Conservation (phyloP, 1,140 invertebrate species). For the Heliconius hewitsoni region DNA sequence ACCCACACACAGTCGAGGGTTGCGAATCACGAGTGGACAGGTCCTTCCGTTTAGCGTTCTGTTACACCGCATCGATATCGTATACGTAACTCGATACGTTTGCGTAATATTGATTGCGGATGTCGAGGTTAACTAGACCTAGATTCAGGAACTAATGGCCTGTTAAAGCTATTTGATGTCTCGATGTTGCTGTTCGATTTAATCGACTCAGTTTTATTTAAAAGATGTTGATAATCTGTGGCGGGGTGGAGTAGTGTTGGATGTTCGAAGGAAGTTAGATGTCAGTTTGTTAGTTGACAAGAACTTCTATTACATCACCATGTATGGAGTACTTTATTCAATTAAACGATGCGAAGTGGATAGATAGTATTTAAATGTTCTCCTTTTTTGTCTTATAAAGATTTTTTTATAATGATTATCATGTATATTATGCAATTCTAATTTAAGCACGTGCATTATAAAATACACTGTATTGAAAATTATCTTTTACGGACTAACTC, state of each 20-base stretch:
- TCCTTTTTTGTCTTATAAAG: too few relatives aligned
- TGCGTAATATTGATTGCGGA: conserved; percentile 61
- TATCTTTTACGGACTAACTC: neutral
- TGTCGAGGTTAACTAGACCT: conserved; percentile 60
- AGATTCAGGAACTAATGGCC: conserved; percentile 40
- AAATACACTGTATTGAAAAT: neutral
- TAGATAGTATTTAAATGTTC: too few relatives aligned
- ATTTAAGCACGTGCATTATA: too few relatives aligned
- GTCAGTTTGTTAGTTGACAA: too few relatives aligned
- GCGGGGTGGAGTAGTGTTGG: neutral
- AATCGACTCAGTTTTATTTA: conserved; percentile 2
- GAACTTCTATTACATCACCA: too few relatives aligned
- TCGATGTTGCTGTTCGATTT: conserved; percentile 7
- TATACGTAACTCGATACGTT: conserved; percentile 56
- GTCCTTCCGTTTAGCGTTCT: conserved; percentile 70
- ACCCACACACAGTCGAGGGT: neutral
- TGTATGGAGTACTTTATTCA: too few relatives aligned
- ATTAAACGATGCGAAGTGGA: too few relatives aligned
- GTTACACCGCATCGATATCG: conserved; percentile 58
- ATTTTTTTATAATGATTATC: too few relatives aligned
- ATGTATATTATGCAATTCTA: too few relatives aligned
- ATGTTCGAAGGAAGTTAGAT: neutral
- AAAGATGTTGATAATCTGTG: neutral
- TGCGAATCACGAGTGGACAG: conserved; percentile 18
- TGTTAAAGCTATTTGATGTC: conserved; percentile 16